phyloP scores from a whole-genome alignment of 2,113 vertebrate species.

The Martes martes region DNA sequence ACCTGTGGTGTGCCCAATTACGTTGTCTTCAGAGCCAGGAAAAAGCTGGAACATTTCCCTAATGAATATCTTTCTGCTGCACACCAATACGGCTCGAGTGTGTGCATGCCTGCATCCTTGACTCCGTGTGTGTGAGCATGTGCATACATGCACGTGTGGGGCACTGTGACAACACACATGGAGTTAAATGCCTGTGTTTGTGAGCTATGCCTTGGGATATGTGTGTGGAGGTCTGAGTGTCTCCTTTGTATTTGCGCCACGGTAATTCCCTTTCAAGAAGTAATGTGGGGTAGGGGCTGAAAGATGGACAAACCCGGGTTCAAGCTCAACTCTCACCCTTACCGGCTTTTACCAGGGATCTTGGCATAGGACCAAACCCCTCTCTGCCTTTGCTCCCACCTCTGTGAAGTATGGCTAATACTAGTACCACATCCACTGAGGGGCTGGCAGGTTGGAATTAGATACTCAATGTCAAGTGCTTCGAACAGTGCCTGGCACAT shows the following conservation, averaged over 20 bases:
- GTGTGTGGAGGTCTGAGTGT: neutral
- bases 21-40: neutral
- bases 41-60: neutral
- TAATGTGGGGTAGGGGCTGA: neutral
- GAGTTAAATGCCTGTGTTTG: neutral
- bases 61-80: neutral
- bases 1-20: neutral
- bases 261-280: neutral
- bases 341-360: neutral
- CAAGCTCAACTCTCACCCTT: neutral
- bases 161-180: neutral
- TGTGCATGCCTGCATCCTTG: fast-evolving
- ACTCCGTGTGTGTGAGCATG: neutral
- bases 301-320: neutral
- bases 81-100: neutral
- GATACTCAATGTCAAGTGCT: neutral
- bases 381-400: neutral
- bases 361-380: neutral
- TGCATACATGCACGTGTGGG: neutral
- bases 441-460: neutral
- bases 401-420: neutral
- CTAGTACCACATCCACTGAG: too few species aligned
- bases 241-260: fast-evolving
- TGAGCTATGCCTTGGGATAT: neutral
- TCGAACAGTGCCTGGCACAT: neutral